Base-by-base conservation (phyloP, 1,140 invertebrate species). In the Cherax quadricarinatus region DNA sequence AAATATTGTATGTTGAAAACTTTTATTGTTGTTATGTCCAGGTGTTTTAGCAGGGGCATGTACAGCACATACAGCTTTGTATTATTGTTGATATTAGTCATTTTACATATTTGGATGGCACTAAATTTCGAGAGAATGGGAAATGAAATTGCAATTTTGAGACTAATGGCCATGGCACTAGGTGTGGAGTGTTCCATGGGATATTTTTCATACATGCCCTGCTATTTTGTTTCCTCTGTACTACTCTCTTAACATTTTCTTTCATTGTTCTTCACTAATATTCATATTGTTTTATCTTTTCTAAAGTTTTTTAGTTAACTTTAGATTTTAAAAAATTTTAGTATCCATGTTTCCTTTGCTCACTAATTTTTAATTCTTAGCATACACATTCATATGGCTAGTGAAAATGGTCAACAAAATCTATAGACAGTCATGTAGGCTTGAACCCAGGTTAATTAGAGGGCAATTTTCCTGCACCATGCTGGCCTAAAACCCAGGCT, bases 71-170 rank as follows among this genome's bases (percentile, higher is more conserved):
- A 66, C 5, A 18, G 4, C 18, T 14, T 66, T 66, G 62, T 18
- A 66, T 66, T 66, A 0, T 66, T 66, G 5, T 14, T 66, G 62
- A 5, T 57, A 57, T 66, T 66, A 18, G 21, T 18, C 18, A 2
- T 66, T 18, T 66, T 66, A 18, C 5, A 66, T 66, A 12, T 66
- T 66, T 18, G 5, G 14, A 66, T 0, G 6, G 30, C 6, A 30
- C 6, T 75, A 7, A 75, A 75, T 75, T 30, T 75, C 30, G 6
- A 6, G 24, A 75, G 70, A 30, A 16, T 75, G n/a, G 70, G 24
- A 75, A 75, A n/a, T 75, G 24, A 75, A 75, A 75, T 75, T 75
- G n/a, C 70, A 75, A 75, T 30, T 75, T 75, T 75, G 70, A 75
- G n/a, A 30, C 3, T 75, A 30, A 24, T 75, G 70, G 70, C 70